These are phyloP conservation scores for Heterohyrax brucei DNA, from an alignment of 2,797 vertebrate species.

Conservation along the genomic window DNA sequence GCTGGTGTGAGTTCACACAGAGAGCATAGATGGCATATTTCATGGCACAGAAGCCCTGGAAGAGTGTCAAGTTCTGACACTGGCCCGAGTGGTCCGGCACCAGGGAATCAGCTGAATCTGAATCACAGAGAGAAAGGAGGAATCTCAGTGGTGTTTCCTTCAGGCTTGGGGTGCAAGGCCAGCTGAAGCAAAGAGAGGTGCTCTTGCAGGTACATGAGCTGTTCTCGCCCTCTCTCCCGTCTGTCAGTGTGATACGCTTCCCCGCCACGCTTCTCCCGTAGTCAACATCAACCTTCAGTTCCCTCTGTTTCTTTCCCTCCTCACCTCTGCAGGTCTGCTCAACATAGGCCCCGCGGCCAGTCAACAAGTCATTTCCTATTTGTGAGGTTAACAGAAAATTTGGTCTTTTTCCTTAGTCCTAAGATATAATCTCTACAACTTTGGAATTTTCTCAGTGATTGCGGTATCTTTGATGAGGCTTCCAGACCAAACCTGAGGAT, in stretches of 20 bases:
- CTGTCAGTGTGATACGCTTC: not conserved
- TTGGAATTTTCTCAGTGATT: too few species aligned
- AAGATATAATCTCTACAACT: not conserved
- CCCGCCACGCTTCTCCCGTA: not conserved
- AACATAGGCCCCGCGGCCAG: not conserved
- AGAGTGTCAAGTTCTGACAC: slow-evolving; percentile 93
- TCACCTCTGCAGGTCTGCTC: slow-evolving; percentile 6
- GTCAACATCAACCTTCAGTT: not conserved
- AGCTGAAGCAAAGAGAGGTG: not conserved
- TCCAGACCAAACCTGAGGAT: not conserved
- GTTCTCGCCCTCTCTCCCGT: not conserved
- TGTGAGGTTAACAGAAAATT: not conserved
- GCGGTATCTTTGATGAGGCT: not conserved
- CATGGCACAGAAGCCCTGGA: slow-evolving; percentile 97
- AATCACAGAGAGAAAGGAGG: slow-evolving; percentile 44
- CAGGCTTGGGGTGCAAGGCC: not conserved
- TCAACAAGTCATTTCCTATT: not conserved
- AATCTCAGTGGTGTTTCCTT: not conserved
- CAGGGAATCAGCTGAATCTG: slow-evolving; percentile 85
- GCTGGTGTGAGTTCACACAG: slow-evolving; percentile 94
- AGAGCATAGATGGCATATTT: slow-evolving; percentile 98
- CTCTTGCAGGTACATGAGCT: not conserved
- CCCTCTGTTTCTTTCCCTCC: not conserved
- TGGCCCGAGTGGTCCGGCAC: slow-evolving; percentile 86
- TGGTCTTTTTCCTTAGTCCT: not conserved